Evolutionary conservation across 2,888 invertebrate genomes (phyloP).

Genomic region (Drosophila planitibia): DNA sequence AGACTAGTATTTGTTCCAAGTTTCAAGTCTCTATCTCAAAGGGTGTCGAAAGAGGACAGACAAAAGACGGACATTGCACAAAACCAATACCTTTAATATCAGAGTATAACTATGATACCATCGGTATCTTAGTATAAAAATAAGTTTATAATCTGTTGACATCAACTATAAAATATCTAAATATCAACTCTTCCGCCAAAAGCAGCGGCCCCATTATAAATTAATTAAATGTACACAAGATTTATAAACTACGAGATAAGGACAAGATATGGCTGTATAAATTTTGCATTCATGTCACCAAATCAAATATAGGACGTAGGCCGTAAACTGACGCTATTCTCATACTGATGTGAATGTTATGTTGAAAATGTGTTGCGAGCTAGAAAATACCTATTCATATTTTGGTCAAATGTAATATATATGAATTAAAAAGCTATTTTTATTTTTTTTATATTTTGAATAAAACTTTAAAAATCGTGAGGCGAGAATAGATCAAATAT

Average conservation of each 20-base stretch:
- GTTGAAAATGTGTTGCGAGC: neutral
- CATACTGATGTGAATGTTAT: neutral
- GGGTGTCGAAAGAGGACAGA: neutral
- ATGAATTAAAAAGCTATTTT: neutral
- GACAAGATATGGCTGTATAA: constrained; percentile 22
- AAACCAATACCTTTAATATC: neutral
- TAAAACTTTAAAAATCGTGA: neutral
- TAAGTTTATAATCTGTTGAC: neutral
- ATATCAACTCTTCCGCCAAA: neutral
- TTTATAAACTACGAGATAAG: constrained; percentile 8
- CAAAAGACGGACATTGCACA: neutral
- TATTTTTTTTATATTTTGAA: neutral
- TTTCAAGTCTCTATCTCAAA: neutral
- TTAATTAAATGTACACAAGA: constrained; percentile 19
- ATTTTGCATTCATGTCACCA: constrained; percentile 38
- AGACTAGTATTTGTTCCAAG: neutral
- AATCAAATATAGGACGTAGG: constrained; percentile 5
- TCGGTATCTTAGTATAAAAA: neutral
- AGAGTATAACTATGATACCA: neutral
- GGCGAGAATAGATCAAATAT: neutral
- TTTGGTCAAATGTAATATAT: neutral
- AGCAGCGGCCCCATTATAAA: neutral
- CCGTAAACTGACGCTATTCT: neutral
- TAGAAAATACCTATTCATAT: neutral
- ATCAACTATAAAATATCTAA: neutral